phyloP scores from a whole-genome alignment of 2,113 vertebrate species.

The Crotophaga sulcirostris region DNA sequence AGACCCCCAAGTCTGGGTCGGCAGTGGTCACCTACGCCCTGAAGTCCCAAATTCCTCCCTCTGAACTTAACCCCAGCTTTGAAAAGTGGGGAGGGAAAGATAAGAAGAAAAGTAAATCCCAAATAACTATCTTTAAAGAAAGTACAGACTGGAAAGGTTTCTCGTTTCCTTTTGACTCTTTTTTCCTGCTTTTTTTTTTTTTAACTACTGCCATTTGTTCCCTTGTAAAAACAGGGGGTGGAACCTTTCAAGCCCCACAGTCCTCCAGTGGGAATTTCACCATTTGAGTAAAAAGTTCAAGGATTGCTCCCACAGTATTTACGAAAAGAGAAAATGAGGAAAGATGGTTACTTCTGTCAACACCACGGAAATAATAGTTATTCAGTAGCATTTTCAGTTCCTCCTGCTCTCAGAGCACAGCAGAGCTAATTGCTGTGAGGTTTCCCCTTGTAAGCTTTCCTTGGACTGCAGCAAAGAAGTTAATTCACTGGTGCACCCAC shows the following conservation, averaged over 20 bases:
- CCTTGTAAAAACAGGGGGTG: slow-evolving; percentile 12
- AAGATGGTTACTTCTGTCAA: background rate
- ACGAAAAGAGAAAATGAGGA: background rate
- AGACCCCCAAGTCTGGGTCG: background rate
- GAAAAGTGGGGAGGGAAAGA: background rate
- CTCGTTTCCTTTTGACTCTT: background rate
- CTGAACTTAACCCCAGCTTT: slow-evolving; percentile 46
- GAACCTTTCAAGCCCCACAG: background rate
- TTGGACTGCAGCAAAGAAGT: background rate
- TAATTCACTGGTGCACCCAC: background rate
- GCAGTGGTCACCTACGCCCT: background rate
- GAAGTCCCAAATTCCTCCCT: background rate
- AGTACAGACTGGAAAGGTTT: background rate
- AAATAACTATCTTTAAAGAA: background rate
- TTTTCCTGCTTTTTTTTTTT: background rate
- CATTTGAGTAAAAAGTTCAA: background rate
- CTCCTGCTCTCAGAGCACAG: background rate
- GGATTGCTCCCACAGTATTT: background rate
- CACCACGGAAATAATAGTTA: background rate
- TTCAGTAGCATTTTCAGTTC: background rate
- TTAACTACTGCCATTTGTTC: slow-evolving; percentile 29
- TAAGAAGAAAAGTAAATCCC: background rate
- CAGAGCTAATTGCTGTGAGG: background rate
- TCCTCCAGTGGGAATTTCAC: slow-evolving; percentile 4
- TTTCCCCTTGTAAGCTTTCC: background rate